Base-by-base conservation (phyloP, 1,140 invertebrate genomes). In the Eurosta solidaginis region DNA sequence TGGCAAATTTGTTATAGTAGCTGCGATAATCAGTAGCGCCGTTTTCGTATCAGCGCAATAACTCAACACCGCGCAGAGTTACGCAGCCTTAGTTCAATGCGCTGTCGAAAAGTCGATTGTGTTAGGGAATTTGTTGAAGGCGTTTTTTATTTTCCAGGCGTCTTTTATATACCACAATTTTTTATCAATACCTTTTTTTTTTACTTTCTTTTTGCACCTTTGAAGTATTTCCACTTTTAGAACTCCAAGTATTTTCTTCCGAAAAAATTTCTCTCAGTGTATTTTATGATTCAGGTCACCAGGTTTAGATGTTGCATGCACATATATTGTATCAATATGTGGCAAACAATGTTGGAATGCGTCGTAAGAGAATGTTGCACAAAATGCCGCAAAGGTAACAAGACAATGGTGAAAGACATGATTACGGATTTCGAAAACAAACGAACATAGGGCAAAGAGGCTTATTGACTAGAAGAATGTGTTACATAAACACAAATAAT, bases 321-420 rank as follows among this genome's bases (percentile, higher is more conserved):
- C 59, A 68, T 40, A 68, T 40, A 68, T 40, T 40, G 29, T 68
- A 22, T 7, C 59, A 68, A 68, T 40, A 68, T 68, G 59, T 20
- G 36, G 59, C 59, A 68, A 68, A 40, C 59, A 68, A 40, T 68
- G 59, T 40, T 68, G 33, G 59, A 68, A 68, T 68, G 36, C 20
- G 59, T 68, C 40, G 59, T 68, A 68, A 68, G 59, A n/a, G 59
- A 40, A 68, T 68, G 59, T 68, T 68, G 59, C 59, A 68, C n/a
- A 68, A 68, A 40, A 68, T 68, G 59, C 59, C 59, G 59, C 59
- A 68, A 42, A 52, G 22, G 59, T 20, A 68, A 68, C 59, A 20
- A 10, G 12, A n/a, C 59, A 68, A 68, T 40, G 33, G 17, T n/a
- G n/a, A 20, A 5, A 14, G 59, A 68, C 59, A 29, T 33, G 54